Conservation (phyloP, 2,888 invertebrate genomes). For the Eristalis pertinax region DNA sequence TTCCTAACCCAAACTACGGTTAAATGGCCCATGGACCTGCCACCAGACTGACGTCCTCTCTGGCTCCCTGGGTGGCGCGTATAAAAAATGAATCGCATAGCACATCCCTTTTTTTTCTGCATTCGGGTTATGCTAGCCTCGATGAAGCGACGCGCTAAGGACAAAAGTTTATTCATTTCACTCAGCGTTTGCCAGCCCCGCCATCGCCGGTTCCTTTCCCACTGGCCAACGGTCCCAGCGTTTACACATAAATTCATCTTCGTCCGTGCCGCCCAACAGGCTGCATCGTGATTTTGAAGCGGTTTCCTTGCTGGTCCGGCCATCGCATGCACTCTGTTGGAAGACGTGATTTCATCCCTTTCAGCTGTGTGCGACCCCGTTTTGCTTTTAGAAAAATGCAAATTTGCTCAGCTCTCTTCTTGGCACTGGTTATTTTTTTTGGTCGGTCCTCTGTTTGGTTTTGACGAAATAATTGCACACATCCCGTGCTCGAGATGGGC, state of each 20-base stretch:
- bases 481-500: slow-evolving; percentile 5
- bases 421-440: slow-evolving; percentile 1
- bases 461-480: slow-evolving; percentile 59
- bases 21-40: slow-evolving; percentile 64
- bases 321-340: slow-evolving; percentile 15
- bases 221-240: neutral
- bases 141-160: slow-evolving; percentile 59
- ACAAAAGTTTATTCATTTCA: slow-evolving; percentile 70
- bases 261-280: neutral
- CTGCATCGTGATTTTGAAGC: slow-evolving; percentile 38
- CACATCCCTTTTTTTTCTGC: slow-evolving; percentile 18
- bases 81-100: slow-evolving; percentile 39
- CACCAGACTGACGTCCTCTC: slow-evolving; percentile 6
- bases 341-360: neutral
- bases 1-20: slow-evolving; percentile 46
- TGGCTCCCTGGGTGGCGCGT: too few species aligned
- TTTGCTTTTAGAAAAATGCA: neutral
- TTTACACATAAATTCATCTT: slow-evolving; percentile 63
- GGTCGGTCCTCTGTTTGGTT: slow-evolving; percentile 1
- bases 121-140: slow-evolving; percentile 46
- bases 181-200: neutral
- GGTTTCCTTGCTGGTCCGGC: slow-evolving; percentile 43
- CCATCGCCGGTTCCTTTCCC: slow-evolving; percentile 24
- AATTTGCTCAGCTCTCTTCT: slow-evolving; percentile 1
- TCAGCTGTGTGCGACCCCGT: neutral